Conservation (phyloP, 2,888 invertebrate genomes). For the Vanessa cardui region DNA sequence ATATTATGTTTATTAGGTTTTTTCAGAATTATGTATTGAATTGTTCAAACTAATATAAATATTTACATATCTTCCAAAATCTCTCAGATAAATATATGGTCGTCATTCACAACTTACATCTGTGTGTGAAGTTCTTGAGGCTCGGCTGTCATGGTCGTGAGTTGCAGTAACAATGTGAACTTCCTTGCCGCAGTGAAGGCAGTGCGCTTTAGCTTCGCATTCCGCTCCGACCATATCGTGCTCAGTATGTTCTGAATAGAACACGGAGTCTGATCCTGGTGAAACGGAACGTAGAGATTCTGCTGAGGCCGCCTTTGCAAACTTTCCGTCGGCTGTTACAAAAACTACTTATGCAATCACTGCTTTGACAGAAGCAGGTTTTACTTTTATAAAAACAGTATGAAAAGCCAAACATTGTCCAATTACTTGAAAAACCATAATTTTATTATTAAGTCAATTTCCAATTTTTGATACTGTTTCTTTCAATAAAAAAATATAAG, state of each 20-base stretch:
- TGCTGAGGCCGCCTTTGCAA: conserved; percentile 91
- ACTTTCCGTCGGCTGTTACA: conserved; percentile 65
- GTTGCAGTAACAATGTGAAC: conserved; percentile 84
- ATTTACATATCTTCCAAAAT: no score
- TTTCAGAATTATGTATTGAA: no score
- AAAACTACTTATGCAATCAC: conserved; percentile 35
- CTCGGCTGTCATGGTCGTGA: conserved; percentile 71
- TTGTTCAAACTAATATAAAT: no score
- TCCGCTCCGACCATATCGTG: conserved; percentile 77
- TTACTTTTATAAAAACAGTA: not conserved
- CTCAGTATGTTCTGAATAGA: conserved; percentile 91
- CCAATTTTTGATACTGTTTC: not conserved
- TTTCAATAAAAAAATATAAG: not conserved
- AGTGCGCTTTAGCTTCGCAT: conserved; percentile 85
- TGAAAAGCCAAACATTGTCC: not conserved
- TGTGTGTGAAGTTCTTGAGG: conserved; percentile 74
- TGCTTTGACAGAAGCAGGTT: conserved; percentile 21
- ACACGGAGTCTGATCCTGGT: conserved; percentile 95
- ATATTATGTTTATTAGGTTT: no score
- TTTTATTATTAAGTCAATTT: not conserved
- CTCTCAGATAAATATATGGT: no score
- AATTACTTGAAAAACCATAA: not conserved
- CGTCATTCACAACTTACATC: conserved; percentile 58
- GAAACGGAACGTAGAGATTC: conserved; percentile 94
- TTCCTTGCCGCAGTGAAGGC: conserved; percentile 92